These are phyloP conservation scores for Zaprionus lineosus DNA, from an alignment of 2,888 invertebrate species.

Conservation along the genomic window DNA sequence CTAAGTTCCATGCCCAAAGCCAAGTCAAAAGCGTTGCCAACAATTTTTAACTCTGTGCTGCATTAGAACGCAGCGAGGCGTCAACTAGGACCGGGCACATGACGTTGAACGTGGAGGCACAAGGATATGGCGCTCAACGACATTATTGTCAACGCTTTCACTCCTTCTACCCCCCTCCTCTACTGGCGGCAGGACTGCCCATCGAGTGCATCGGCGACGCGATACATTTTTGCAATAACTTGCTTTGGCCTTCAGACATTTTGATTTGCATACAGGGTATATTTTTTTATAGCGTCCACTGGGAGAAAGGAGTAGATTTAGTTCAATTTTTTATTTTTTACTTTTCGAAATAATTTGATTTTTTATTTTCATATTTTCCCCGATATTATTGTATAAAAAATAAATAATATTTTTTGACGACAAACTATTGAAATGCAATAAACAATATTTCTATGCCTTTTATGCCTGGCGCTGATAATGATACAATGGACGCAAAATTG, in stretches of 20 bases:
- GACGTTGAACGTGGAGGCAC: not conserved
- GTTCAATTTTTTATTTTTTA: too few species aligned
- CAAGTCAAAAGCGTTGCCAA: slow-evolving; percentile 26
- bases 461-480: too few species aligned
- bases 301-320: not conserved
- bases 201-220: slow-evolving; percentile 23
- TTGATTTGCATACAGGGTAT: slow-evolving; percentile 38
- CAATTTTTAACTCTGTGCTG: slow-evolving; percentile 34
- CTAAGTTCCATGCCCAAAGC: too few species aligned
- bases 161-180: too few species aligned
- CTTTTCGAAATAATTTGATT: too few species aligned
- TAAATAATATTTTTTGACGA: too few species aligned
- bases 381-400: too few species aligned
- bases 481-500: too few species aligned
- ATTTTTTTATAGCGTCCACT: too few species aligned
- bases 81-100: slow-evolving; percentile 21
- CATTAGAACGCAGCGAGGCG: slow-evolving; percentile 60
- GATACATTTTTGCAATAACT: slow-evolving; percentile 56
- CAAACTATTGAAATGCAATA: not conserved
- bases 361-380: too few species aligned
- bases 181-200: slow-evolving; percentile 11
- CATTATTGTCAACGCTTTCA: slow-evolving; percentile 55
- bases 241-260: slow-evolving; percentile 41
- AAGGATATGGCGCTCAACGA: slow-evolving; percentile 23
- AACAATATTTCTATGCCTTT: slow-evolving; percentile 1